Evolutionary conservation across 2,113 vertebrate species (phyloP).

Genomic region (Brachyhypopomus occidentalis): DNA sequence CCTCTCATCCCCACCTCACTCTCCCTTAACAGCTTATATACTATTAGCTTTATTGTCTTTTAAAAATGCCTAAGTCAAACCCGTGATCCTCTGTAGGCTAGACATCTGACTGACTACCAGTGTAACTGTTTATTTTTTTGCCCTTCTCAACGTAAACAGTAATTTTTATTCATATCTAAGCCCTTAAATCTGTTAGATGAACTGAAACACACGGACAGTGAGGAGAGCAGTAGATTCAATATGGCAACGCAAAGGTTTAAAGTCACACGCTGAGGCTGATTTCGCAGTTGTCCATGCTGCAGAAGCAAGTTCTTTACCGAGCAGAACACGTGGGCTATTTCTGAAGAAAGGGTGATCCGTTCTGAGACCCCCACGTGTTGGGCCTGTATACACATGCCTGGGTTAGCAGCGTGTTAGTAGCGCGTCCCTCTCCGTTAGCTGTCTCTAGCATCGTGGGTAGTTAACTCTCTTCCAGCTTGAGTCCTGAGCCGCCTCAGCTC

Average conservation of each 20-base stretch:
- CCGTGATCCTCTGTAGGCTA: not conserved
- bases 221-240: not conserved
- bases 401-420: not conserved
- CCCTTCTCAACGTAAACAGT: constrained; percentile 13
- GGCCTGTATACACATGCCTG: not conserved
- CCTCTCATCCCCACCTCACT: too few relatives aligned
- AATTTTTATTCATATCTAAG: not conserved
- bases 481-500: constrained; percentile 86
- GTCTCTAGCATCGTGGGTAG: not conserved
- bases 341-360: not conserved
- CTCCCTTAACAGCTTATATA: constrained; percentile 29
- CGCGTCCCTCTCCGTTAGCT: too few relatives aligned
- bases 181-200: not conserved
- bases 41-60: not conserved
- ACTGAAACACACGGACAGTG: not conserved
- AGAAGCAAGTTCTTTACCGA: too few relatives aligned
- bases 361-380: not conserved
- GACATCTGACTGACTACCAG: not conserved
- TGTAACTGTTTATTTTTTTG: not conserved
- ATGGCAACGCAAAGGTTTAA: not conserved
- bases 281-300: too few relatives aligned
- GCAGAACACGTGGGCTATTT: too few relatives aligned
- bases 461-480: constrained; percentile 78
- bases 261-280: too few relatives aligned
- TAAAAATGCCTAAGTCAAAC: not conserved